Base-by-base conservation (phyloP, 2,113 vertebrate genomes). In the Syngnathus floridae region DNA sequence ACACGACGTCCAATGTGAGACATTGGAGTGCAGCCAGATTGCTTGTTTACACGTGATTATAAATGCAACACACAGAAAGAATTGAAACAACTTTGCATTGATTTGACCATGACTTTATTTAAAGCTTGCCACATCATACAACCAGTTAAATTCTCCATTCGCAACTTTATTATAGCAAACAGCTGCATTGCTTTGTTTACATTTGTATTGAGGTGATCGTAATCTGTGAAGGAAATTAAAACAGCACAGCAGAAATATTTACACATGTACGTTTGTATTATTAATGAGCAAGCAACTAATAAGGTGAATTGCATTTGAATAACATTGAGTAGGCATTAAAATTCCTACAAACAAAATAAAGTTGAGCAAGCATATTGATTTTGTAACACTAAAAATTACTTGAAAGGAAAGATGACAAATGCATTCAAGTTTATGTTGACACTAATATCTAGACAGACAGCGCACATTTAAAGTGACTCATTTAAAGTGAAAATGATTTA, bases 1-100 rank as follows among this genome's bases (percentile, higher is more conserved):
- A n/a, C 17, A 65, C 40, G 2, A 70, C 40, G 69, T 55, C 43
- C 22, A 64, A 70, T 77, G 69, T 76, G 66, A 70, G 67, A 65
- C 59, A 54, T 55, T 66, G 19, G 43, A 9, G 31, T 1, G 38
- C 10, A 62, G 56, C 6, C 61, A n/a, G 17, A 14, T 7, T 16
- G 73, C 59, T 57, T 69, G 51, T 55, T 55, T 51, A 1, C 48
- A 51, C 26, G 0, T 57, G n/a, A 5, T 43, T 54, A 58, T 8
- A n/a, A 59, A 70, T 45, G 2, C 1, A 65, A 7, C 10, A 73
- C 37, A 13, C 48, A 7, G 1, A 9, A 4, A 43, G 38, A 4
- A 59, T 22, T 43, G 4, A 4, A 59, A 58, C 5, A 31, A 37
- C 3, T 8, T 12, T 48, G 31, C 10, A 55, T 22, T 55, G 64